Evolutionary conservation across 2,113 vertebrate genomes (phyloP).

Genomic region (Chrysemys picta): DNA sequence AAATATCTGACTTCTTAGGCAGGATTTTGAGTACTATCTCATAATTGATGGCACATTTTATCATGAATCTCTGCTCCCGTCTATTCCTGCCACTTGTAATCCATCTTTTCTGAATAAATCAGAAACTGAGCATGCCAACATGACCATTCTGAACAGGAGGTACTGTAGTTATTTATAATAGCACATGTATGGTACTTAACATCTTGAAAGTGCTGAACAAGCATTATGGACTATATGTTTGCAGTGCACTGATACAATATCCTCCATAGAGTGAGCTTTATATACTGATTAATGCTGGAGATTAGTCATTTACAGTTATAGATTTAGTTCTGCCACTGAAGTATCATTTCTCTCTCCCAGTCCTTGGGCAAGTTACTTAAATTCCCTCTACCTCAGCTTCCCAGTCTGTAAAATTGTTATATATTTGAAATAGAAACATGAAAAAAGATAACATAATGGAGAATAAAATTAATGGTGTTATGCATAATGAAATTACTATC

Average conservation of each 20-base stretch:
- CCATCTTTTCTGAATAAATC: neutral
- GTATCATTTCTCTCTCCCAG: neutral
- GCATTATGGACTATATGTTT: neutral
- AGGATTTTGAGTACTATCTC: neutral
- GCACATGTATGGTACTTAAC: neutral
- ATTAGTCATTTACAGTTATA: conserved; percentile 40
- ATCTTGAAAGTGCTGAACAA: neutral
- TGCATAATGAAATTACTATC: neutral
- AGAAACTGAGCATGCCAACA: neutral
- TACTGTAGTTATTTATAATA: neutral
- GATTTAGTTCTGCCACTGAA: conserved; percentile 23
- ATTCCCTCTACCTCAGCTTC: neutral
- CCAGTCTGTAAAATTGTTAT: neutral
- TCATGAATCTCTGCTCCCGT: neutral
- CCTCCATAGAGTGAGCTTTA: neutral
- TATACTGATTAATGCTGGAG: neutral
- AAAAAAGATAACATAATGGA: neutral
- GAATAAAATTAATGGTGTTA: neutral
- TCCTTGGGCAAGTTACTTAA: conserved; percentile 1
- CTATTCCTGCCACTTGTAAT: neutral
- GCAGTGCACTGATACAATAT: conserved; percentile 18
- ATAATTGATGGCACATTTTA: neutral
- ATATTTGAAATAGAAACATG: neutral
- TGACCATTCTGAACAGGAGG: neutral
- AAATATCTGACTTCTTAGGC: neutral